Evolutionary conservation across 2,797 vertebrate genomes (phyloP).

Genomic region (Anniella stebbinsi): DNA sequence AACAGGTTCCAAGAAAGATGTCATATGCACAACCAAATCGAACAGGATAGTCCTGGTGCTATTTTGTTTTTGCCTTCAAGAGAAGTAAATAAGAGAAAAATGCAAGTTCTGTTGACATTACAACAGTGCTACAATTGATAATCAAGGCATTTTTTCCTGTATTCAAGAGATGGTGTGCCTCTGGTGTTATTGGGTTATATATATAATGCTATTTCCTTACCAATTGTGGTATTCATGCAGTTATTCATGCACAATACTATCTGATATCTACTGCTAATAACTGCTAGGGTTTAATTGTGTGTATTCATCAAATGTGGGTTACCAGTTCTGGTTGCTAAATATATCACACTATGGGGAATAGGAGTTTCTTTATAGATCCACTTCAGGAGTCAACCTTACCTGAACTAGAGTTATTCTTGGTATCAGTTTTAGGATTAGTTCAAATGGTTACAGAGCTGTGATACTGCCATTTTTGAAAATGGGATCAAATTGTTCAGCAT

Average conservation of each 20-base stretch:
- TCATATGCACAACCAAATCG: background rate
- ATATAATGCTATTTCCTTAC: background rate
- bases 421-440: background rate
- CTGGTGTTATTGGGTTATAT: no score
- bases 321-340: background rate
- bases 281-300: background rate
- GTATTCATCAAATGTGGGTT: background rate
- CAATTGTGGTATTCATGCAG: background rate
- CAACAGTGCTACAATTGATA: background rate
- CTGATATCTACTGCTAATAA: background rate
- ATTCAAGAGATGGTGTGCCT: background rate
- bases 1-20: background rate
- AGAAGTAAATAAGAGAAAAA: background rate
- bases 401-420: background rate
- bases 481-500: background rate
- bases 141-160: background rate
- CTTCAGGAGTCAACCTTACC: background rate
- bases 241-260: background rate
- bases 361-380: background rate
- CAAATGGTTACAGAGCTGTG: background rate
- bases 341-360: background rate
- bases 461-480: background rate
- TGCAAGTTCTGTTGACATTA: background rate
- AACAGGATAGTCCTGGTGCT: background rate
- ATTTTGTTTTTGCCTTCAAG: background rate